Evolutionary conservation across 2,797 vertebrate genomes (phyloP), one percentile per base, ranked within the genome.

Genomic region (Sebastes alutus): DNA sequence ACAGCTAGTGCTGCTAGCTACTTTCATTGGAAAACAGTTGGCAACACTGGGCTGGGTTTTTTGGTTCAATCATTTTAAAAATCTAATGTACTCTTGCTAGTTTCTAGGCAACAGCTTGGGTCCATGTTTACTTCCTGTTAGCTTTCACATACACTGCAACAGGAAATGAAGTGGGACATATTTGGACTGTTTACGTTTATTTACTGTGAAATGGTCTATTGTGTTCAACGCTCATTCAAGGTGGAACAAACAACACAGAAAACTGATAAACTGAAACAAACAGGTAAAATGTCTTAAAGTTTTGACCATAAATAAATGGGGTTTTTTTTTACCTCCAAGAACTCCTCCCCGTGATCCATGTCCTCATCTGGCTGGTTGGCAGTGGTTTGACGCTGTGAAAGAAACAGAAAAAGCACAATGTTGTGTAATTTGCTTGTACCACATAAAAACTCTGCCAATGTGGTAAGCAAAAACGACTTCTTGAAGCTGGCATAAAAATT

Each of bases 291-390:
- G 16, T n/a, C 46, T 75, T 12, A 69, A 27, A 59, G 20, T 1
- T 42, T 3, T 22, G 25, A 75, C 6, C 1, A 2, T 11, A 38
- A 69, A 49, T 2, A 25, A 35, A 38, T 16, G 3, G 0, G 27
- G 3, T 0, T 29, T 76, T 84, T 85, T 87, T 77, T 87, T 87
- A 96, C 95, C 94, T 94, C 90, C 71, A 92, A 75, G 85, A 83
- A 91, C 61, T 90, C 74, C 18, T 86, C 91, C 3, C 12, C 54
- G 54, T 89, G 81, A 16, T 88, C 74, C 76, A 81, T 81, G 74
- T 83, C 81, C 49, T 78, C 84, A 0, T 83, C 80, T 4, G 67
- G 69, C 52, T 70, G 75, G 20, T 63, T 80, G 64, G 78, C 69
- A 66, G 72, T 5, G 5, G 71, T 62, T 60, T 81, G 81, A 73